phyloP scores from a whole-genome alignment of 2,888 invertebrate genomes.

The Lutraria lutraria region DNA sequence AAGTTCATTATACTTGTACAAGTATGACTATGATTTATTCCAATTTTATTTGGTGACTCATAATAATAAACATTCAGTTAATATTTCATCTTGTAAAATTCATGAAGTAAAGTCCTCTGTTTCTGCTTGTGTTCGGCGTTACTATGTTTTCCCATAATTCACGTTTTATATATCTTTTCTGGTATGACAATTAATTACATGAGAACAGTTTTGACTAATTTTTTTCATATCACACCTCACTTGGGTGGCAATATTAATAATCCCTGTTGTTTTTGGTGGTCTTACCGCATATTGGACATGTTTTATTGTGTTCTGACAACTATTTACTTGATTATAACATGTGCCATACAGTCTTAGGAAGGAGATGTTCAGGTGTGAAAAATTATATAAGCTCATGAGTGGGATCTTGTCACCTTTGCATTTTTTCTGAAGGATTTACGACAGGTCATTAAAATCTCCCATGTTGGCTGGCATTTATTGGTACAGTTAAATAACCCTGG shows the following conservation, averaged over 20 bases:
- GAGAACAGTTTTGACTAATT: slow-evolving; percentile 42
- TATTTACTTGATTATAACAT: slow-evolving; percentile 40
- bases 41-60: background rate
- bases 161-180: background rate
- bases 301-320: slow-evolving; percentile 45
- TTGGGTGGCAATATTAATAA: slow-evolving; percentile 54
- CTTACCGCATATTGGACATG: slow-evolving; percentile 29
- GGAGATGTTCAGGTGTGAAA: slow-evolving; percentile 26
- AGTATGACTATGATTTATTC: background rate
- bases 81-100: background rate
- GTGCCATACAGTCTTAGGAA: slow-evolving; percentile 15
- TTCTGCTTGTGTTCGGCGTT: background rate
- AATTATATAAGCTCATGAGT: slow-evolving; percentile 34
- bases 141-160: background rate
- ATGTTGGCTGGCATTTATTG: slow-evolving; percentile 33
- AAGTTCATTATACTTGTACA: background rate
- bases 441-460: slow-evolving; percentile 11
- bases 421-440: slow-evolving; percentile 34
- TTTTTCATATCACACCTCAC: slow-evolving; percentile 36
- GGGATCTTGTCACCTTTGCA: slow-evolving; percentile 32
- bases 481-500: slow-evolving; percentile 20
- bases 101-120: background rate
- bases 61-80: background rate
- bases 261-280: slow-evolving; percentile 39
- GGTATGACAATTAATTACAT: slow-evolving; percentile 18